Evolutionary conservation across 2,113 vertebrate genomes (phyloP), one percentile per base, ranked within the genome.

Genomic region (Apteryx owenii): DNA sequence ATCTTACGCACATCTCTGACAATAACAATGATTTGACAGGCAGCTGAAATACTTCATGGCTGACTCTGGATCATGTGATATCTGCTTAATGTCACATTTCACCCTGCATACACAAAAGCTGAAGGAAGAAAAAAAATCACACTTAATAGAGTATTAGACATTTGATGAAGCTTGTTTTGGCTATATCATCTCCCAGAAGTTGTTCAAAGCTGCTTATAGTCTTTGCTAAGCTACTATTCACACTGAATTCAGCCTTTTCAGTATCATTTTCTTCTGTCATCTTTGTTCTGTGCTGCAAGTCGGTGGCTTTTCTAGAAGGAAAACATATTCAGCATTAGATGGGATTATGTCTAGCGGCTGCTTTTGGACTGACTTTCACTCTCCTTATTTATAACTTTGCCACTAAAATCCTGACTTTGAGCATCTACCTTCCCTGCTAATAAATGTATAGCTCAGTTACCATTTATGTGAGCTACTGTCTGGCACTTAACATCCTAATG

Each of bases 1-100:
- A 69, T 48, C 8, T 90, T 69, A 72, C 17, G 10, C 29, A 54
- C 22, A 31, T 61, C 46, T 68, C 50, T 46, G 71, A 80, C 89
- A 87, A 84, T 73, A 79, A 77, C 9, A 79, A 19, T 48, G 13
- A 90, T 91, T 91, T 95, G 76, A 66, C 85, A 94, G 42, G 80
- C 42, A 72, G 44, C 12, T 87, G 69, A 90, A 95, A 64, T 73
- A 21, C 36, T 92, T 82, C 16, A 4, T 70, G 44, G 33, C 44
- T 90, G 36, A 46, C 65, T 75, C n/a, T 48, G 50, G 29, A 31
- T 81, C 60, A 76, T 19, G 33, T 50, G 50, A 51, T 38, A 2
- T n/a, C 60, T 51, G 19, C 93, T 88, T 93, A 79, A 88, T 65
- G 69, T 1, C 15, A 62, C 1, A 5, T 83, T 88, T 82, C 21